Conservation (phyloP, 1,140 invertebrate genomes). For the Frieseomelitta varia region DNA sequence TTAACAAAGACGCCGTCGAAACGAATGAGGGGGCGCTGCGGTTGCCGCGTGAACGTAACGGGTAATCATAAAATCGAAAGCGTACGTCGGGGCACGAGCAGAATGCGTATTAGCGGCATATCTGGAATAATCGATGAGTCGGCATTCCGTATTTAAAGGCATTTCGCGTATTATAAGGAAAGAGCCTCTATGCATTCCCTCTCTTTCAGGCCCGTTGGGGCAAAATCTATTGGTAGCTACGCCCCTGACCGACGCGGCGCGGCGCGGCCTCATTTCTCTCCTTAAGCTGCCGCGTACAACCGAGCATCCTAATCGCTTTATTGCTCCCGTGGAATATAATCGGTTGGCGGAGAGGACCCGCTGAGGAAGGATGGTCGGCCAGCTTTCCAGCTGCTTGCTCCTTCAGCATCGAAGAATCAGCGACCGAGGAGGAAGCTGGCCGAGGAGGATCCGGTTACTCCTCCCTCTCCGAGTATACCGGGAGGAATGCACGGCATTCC, state of each 20-base stretch:
- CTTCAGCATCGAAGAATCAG: constrained; percentile 57
- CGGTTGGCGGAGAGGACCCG: constrained; percentile 43
- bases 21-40: too few relatives aligned
- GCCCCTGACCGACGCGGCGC: neutral
- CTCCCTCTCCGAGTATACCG: constrained; percentile 48
- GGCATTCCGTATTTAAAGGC: constrained; percentile 62
- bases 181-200: constrained; percentile 34
- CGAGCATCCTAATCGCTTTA: constrained; percentile 69
- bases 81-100: constrained; percentile 26
- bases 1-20: too few relatives aligned
- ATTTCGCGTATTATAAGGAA: constrained; percentile 64
- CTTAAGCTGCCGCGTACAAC: constrained; percentile 57
- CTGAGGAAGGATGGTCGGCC: constrained; percentile 11
- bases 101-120: constrained; percentile 63
- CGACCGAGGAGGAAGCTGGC: constrained; percentile 37
- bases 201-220: constrained; percentile 39
- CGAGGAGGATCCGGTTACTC: constrained; percentile 49
- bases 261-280: constrained; percentile 35
- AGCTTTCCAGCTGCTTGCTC: constrained; percentile 31
- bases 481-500: constrained; percentile 61
- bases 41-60: constrained; percentile 19
- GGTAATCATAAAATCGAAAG: constrained; percentile 47
- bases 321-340: constrained; percentile 62
- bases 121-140: constrained; percentile 64
- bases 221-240: constrained; percentile 38